Percentiles rank a stretch among this genome's conserved stretches.
Conservation (phyloP, 2,797 vertebrate genomes). For the Miichthys miiuy region DNA sequence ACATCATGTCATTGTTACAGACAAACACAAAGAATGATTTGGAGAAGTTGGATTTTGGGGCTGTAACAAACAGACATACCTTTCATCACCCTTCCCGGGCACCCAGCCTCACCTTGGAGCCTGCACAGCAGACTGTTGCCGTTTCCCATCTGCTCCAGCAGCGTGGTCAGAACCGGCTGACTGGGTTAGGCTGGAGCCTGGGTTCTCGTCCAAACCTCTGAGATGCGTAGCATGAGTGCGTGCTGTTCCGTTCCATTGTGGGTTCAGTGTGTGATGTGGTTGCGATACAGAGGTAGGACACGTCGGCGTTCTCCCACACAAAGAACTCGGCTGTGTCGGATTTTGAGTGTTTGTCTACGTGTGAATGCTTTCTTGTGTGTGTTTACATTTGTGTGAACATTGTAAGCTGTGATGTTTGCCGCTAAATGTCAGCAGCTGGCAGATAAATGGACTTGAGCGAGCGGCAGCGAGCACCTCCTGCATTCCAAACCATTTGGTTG, state of each 20-base stretch:
- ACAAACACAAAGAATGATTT: not conserved
- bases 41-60: slow-evolving; percentile 9
- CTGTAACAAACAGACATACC: slow-evolving; percentile 18
- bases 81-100: slow-evolving; percentile 22
- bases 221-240: slow-evolving; percentile 40
- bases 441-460: slow-evolving; percentile 10
- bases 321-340: slow-evolving; percentile 4
- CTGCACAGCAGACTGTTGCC: slow-evolving; percentile 27
- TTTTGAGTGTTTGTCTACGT: slow-evolving; percentile 36
- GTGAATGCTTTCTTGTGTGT: slow-evolving; percentile 41
- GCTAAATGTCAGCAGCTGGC: slow-evolving; percentile 65
- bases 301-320: slow-evolving; percentile 27
- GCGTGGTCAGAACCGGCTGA: slow-evolving; percentile 53
- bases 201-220: slow-evolving; percentile 61
- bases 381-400: slow-evolving; percentile 52
- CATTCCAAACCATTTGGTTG: slow-evolving; percentile 46
- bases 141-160: slow-evolving; percentile 43
- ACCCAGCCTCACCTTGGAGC: slow-evolving; percentile 40
- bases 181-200: slow-evolving; percentile 63
- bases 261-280: slow-evolving; percentile 40
- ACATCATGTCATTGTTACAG: not conserved
- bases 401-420: slow-evolving; percentile 54
- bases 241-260: slow-evolving; percentile 27
- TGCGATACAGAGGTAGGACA: slow-evolving; percentile 26
- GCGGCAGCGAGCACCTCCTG: slow-evolving; percentile 30